These are phyloP conservation scores for Mus spretus DNA, from an alignment of 2,797 vertebrate genomes.

Conservation along the genomic window DNA sequence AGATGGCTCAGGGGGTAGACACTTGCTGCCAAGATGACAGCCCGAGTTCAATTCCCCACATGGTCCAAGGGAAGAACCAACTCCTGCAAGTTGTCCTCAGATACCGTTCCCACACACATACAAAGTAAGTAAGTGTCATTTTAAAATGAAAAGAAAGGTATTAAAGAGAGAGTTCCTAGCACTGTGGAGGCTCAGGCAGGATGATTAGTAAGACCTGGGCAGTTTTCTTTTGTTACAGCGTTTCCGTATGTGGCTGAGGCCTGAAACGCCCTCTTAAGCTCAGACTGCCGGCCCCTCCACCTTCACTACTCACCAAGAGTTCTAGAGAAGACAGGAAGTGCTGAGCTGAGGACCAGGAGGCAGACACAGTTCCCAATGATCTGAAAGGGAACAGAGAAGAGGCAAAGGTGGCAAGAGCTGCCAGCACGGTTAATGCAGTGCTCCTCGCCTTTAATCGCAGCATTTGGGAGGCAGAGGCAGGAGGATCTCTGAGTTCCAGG, in stretches of 20 bases:
- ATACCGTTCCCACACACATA: not conserved
- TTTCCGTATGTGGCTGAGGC: not conserved
- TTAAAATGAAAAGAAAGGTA: not conserved
- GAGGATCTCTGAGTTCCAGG: not conserved
- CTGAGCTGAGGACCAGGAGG: conserved; percentile 97
- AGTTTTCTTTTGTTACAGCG: not conserved
- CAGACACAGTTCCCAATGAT: conserved; percentile 99
- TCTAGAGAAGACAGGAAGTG: conserved; percentile 97
- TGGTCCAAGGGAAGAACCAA: not conserved
- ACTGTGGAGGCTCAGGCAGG: not conserved
- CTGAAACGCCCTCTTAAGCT: not conserved
- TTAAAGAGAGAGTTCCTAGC: not conserved
- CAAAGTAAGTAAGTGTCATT: not conserved
- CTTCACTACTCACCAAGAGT: conserved; percentile 93
- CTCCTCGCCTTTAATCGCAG: not conserved
- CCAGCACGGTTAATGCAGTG: not conserved
- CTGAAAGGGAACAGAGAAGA: conserved; percentile 85
- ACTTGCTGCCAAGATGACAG: not conserved
- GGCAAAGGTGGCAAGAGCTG: not conserved
- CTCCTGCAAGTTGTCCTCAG: not conserved
- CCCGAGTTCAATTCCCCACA: not conserved
- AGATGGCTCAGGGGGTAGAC: not conserved
- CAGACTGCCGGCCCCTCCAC: not conserved
- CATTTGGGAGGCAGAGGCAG: not conserved
- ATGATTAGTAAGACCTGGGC: not conserved